phyloP scores from a whole-genome alignment of 2,113 vertebrate species.

The Eidolon helvum region DNA sequence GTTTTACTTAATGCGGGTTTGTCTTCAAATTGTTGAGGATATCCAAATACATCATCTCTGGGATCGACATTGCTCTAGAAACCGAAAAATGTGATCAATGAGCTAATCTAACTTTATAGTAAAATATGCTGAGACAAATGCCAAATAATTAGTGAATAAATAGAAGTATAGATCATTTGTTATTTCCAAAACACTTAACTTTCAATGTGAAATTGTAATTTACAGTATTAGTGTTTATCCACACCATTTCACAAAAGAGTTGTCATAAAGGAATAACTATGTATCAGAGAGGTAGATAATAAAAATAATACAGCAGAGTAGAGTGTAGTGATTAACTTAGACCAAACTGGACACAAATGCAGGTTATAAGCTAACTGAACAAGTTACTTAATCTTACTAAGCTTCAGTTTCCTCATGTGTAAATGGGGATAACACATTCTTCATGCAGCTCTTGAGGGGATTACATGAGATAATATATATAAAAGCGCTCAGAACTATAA shows the following conservation, averaged over 20 bases:
- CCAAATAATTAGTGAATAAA: not conserved
- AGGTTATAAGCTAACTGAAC: not conserved
- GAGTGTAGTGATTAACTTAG: not conserved
- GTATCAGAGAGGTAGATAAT: not conserved
- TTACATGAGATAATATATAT: not conserved
- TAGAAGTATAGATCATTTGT: not conserved
- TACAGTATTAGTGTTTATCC: not conserved
- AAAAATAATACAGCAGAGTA: not conserved
- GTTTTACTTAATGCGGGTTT: conserved; percentile 95
- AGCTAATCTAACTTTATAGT: not conserved
- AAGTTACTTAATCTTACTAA: not conserved
- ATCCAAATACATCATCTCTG: conserved; percentile 98
- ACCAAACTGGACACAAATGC: not conserved
- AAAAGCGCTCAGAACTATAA: not conserved
- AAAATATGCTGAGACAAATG: conserved; percentile 28
- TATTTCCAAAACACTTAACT: conserved; percentile 17
- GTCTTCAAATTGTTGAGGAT: conserved; percentile 98
- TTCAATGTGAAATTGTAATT: conserved; percentile 21
- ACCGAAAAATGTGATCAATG: conserved; percentile 17
- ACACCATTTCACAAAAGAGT: not conserved
- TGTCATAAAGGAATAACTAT: conserved; percentile 14
- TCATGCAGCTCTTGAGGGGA: not conserved
- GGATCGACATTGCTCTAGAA: conserved; percentile 97
- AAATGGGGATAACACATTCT: not conserved
- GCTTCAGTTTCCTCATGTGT: not conserved